These are phyloP conservation scores for Otolemur garnettii DNA, from an alignment of 2,113 vertebrate species.

Conservation along the genomic window DNA sequence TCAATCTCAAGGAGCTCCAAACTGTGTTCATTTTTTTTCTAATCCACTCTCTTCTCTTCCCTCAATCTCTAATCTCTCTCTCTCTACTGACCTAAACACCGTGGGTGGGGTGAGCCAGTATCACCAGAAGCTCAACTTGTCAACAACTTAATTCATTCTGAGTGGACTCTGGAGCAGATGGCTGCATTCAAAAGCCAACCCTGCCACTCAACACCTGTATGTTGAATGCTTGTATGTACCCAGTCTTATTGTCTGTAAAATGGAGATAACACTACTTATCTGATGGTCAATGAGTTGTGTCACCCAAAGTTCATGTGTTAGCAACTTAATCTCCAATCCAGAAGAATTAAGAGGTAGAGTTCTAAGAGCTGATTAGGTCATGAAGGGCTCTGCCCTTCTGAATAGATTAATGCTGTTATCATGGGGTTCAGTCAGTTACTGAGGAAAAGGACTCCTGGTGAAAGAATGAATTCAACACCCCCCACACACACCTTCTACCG, in stretches of 20 bases:
- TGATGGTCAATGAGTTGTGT: background rate
- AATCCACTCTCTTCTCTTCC: background rate
- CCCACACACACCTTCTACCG: background rate
- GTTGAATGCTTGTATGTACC: background rate
- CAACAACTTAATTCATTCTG: background rate
- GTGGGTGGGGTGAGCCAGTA: rapidly evolving
- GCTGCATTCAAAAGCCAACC: background rate
- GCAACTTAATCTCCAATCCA: background rate
- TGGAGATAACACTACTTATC: too few relatives aligned
- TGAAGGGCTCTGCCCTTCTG: background rate
- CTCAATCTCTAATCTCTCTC: background rate
- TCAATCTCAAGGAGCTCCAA: background rate
- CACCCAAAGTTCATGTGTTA: background rate
- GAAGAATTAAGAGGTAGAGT: background rate
- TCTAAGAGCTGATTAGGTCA: background rate
- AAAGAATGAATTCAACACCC: background rate
- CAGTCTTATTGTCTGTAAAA: background rate
- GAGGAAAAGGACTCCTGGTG: background rate
- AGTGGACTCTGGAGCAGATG: too few relatives aligned
- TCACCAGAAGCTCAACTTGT: background rate
- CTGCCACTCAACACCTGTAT: rapidly evolving
- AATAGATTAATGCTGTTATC: background rate
- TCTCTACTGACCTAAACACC: background rate
- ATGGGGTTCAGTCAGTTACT: background rate
- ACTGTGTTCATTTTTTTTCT: background rate